Percentiles rank a stretch among this genome's conserved stretches.
Evolutionary conservation across 2,113 vertebrate species (phyloP).

Genomic region (Chamaetylas fuelleborni): DNA sequence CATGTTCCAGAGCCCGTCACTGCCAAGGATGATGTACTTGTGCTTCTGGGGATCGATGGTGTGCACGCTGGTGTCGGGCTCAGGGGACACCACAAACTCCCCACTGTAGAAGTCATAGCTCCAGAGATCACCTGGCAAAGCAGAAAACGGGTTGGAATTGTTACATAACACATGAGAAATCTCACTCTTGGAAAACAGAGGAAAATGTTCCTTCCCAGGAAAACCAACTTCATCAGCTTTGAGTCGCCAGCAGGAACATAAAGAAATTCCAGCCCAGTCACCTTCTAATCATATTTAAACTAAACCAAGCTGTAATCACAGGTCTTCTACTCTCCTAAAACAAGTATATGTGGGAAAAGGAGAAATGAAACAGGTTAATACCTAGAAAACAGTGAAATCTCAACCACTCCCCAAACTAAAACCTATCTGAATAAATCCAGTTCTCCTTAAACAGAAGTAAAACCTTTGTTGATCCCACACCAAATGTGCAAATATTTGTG

Average conservation of each 20-base stretch:
- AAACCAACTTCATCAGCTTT: not conserved
- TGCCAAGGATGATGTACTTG: slow-evolving; percentile 94
- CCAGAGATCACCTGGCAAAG: slow-evolving; percentile 89
- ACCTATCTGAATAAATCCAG: fast-evolving
- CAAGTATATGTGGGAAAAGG: not conserved
- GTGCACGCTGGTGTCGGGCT: slow-evolving; percentile 94
- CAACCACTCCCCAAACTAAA: not conserved
- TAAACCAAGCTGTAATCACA: not conserved
- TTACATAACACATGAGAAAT: not conserved
- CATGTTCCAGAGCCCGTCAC: slow-evolving; percentile 98
- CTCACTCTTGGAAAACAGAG: fast-evolving
- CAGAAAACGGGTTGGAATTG: not conserved
- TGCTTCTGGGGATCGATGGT: slow-evolving; percentile 90
- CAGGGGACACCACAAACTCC: slow-evolving; percentile 96
- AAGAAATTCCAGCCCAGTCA: not conserved
- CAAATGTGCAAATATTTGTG: not conserved
- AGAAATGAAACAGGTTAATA: not conserved
- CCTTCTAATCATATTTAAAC: not conserved
- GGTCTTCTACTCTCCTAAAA: not conserved
- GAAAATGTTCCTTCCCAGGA: not conserved
- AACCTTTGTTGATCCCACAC: not conserved
- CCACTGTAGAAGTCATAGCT: slow-evolving; percentile 99
- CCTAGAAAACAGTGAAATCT: not conserved
- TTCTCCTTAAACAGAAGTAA: not conserved
- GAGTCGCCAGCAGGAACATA: not conserved